phyloP scores from a whole-genome alignment of 2,888 invertebrate genomes.

The Entomobrya multifasciata region DNA sequence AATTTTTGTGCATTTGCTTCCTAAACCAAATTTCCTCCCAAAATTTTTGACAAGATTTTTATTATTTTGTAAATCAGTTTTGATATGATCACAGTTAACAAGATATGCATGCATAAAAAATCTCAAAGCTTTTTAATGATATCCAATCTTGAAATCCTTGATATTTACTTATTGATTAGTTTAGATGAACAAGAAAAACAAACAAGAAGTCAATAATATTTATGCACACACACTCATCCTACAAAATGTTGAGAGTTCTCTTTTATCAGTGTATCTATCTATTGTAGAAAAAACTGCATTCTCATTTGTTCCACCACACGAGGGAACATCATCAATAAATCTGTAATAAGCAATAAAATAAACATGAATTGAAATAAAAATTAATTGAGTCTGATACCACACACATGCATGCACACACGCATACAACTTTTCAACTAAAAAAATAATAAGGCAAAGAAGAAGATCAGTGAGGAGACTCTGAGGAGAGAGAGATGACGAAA shows the following conservation, averaged over 20 bases:
- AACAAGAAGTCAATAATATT: neutral
- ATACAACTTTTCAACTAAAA: conserved; percentile 14
- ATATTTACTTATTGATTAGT: conserved; percentile 21
- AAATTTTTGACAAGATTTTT: too few species aligned
- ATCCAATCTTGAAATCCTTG: neutral
- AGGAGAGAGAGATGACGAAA: conserved; percentile 35
- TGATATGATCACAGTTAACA: too few species aligned
- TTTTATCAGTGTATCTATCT: conserved; percentile 29
- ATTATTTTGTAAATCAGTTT: too few species aligned
- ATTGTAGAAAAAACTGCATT: conserved; percentile 41
- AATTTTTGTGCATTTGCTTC: too few species aligned
- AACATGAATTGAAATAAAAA: conserved; percentile 74
- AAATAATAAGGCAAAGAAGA: conserved; percentile 29
- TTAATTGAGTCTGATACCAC: conserved; percentile 72
- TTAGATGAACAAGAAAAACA: neutral
- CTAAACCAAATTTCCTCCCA: too few species aligned
- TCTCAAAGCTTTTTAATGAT: conserved; percentile 15
- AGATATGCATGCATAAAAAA: too few species aligned
- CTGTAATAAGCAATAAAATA: conserved; percentile 73
- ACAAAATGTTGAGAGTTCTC: neutral
- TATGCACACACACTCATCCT: too few species aligned
- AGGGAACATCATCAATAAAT: conserved; percentile 67
- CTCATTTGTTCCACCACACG: conserved; percentile 63
- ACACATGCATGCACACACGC: conserved; percentile 37
- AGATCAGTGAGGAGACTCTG: too few species aligned